Base-by-base conservation (phyloP, 2,888 invertebrate species). In the Metacarcinus magister region DNA sequence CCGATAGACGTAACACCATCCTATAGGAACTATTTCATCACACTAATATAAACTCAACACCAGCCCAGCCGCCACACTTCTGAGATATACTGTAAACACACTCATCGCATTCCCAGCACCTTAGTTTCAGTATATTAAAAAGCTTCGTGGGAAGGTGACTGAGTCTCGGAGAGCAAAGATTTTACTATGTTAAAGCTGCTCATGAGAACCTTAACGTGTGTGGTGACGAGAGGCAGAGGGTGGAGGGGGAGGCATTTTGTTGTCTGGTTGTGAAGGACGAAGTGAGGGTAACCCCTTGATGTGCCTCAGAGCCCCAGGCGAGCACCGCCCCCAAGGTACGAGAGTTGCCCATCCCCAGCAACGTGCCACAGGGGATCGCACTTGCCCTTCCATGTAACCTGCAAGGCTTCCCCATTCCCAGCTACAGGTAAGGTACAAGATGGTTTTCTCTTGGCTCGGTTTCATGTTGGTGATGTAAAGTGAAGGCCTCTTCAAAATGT, bases 391-490 rank as follows among this genome's bases (percentile, higher is more conserved):
- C 97, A 3, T 98, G 97, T 98, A 98, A 97, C 98, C 92, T 97
- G 28, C 97, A 97, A 95, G 98, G 98, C 93, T 98, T 98, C 98
- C 97, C 97, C 97, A 97, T 97, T 97, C 97, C 97, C 97, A 97
- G 97, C 97, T 97, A 97, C 97, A 97, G 97, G 97, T 97, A 95
- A 32, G 75, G 44, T 87, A 28, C 28, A 4, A n/a, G 28, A 75
- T 23, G 75, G 75, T 75, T 7, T n/a, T 75, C 75, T 75, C 75
- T 46, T 28, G 32, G 19, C 28, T 32, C 28, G 43, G 39, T 39
- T 44, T 75, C n/a, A 48, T 54, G 16, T 48, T 48, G 44, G 23
- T 23, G 4, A 13, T 46, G 23, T 93, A 44, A 5, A 46, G 48
- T 8, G 93, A 32, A 67, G 44, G 48, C 23, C 39, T 46, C 60